Conservation (phyloP, 2,888 invertebrate species). For the Trichogramma evanescens region DNA sequence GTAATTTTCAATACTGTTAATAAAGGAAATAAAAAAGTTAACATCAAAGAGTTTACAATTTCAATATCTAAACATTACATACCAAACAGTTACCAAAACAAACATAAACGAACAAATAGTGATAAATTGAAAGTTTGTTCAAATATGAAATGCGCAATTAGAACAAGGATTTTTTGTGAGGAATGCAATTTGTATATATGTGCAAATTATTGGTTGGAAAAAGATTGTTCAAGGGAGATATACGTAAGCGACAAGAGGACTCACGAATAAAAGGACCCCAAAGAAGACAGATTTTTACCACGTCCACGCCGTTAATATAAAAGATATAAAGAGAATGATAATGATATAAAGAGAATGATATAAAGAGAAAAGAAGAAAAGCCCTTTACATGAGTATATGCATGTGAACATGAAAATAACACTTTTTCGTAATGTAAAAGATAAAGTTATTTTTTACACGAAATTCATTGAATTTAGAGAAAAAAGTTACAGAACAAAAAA, state of each 20-base stretch:
- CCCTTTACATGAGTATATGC: no score
- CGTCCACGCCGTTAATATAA: no score
- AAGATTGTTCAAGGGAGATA: neutral
- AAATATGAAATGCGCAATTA: constrained; percentile 5
- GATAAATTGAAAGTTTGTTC: constrained; percentile 6
- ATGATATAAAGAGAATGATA: no score
- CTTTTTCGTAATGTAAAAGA: no score
- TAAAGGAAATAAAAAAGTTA: no score
- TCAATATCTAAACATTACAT: constrained; percentile 5
- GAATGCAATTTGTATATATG: constrained; percentile 4
- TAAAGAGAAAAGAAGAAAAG: no score
- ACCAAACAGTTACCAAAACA: constrained; percentile 1
- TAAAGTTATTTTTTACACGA: no score
- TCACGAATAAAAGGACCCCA: neutral
- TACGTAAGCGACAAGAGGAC: constrained; percentile 2
- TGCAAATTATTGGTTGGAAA: neutral
- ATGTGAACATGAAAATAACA: no score
- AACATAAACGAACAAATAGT: constrained; percentile 4
- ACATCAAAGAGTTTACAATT: neutral
- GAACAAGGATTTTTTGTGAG: constrained; percentile 6
- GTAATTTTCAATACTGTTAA: no score
- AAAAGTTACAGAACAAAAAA: no score
- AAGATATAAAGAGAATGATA: no score
- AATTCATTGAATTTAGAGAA: no score
- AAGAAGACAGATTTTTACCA: neutral